A percentile compares a stretch with the other conserved stretches of the same genome.
These are phyloP conservation scores for Phrynosoma platyrhinos DNA, from an alignment of 2,113 vertebrate species.

Conservation along the genomic window DNA sequence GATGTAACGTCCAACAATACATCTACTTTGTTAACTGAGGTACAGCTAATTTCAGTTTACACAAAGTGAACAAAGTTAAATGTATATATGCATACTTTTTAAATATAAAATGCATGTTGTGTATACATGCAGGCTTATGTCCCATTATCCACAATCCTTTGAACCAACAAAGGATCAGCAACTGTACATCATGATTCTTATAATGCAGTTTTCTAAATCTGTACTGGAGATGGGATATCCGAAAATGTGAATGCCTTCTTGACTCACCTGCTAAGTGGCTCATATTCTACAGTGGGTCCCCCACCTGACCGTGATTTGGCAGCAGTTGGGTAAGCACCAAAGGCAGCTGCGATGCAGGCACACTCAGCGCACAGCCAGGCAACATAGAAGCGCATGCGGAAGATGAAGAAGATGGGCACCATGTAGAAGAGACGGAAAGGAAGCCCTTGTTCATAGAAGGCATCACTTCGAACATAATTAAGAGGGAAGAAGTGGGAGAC, in stretches of 20 bases:
- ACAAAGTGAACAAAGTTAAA: neutral
- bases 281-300: constrained; percentile 85
- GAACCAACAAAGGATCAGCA: neutral
- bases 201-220: neutral
- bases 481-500: constrained; percentile 84
- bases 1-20: too few species aligned
- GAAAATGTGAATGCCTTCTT: constrained; percentile 46
- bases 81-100: neutral
- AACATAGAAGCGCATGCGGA: constrained; percentile 92
- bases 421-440: constrained; percentile 89
- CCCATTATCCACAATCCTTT: neutral
- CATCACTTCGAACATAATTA: constrained; percentile 81
- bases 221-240: neutral
- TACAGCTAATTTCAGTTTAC: too few species aligned
- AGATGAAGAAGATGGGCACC: constrained; percentile 88
- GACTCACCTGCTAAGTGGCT: constrained; percentile 22
- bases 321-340: constrained; percentile 88
- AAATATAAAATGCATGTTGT: neutral
- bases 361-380: constrained; percentile 91
- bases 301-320: constrained; percentile 85
- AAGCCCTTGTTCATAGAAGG: constrained; percentile 82
- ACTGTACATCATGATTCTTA: neutral
- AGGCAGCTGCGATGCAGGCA: constrained; percentile 87
- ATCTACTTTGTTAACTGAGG: too few species aligned
- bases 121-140: neutral